Conservation (phyloP, 1,140 invertebrate genomes). For the Muscidifurax raptorellus region DNA sequence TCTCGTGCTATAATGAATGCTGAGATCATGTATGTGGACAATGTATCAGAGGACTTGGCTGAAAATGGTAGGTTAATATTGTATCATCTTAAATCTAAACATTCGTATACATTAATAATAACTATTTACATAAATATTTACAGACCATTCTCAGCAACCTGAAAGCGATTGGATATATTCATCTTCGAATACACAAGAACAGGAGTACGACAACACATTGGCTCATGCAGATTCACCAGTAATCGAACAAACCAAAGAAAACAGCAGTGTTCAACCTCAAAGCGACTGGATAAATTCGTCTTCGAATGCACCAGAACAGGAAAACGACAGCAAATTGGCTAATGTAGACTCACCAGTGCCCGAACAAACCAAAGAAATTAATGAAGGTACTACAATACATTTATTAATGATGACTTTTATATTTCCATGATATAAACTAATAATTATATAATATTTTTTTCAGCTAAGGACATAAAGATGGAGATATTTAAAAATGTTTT, state of each 20-base stretch:
- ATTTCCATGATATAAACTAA: slow-evolving; percentile 1
- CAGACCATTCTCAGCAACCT: slow-evolving; percentile 24
- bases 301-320: not conserved
- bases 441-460: not conserved
- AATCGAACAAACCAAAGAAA: slow-evolving; percentile 15
- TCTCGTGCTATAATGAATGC: no score
- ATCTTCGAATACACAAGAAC: slow-evolving; percentile 1
- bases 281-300: not conserved
- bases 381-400: slow-evolving; percentile 13
- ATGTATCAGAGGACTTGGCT: no score
- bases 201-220: not conserved
- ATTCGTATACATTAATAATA: slow-evolving; percentile 5
- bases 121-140: slow-evolving; percentile 23
- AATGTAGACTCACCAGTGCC: not conserved
- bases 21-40: no score
- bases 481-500: slow-evolving; percentile 27
- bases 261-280: not conserved
- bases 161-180: slow-evolving; percentile 3
- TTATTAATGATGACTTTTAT: slow-evolving; percentile 18
- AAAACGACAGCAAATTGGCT: not conserved
- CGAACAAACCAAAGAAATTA: not conserved
- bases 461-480: not conserved
- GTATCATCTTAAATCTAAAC: not conserved
- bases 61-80: not conserved
- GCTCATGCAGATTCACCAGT: not conserved